Conservation (phyloP, 2,797 vertebrate species). For the Neopelma chrysocephalum region DNA sequence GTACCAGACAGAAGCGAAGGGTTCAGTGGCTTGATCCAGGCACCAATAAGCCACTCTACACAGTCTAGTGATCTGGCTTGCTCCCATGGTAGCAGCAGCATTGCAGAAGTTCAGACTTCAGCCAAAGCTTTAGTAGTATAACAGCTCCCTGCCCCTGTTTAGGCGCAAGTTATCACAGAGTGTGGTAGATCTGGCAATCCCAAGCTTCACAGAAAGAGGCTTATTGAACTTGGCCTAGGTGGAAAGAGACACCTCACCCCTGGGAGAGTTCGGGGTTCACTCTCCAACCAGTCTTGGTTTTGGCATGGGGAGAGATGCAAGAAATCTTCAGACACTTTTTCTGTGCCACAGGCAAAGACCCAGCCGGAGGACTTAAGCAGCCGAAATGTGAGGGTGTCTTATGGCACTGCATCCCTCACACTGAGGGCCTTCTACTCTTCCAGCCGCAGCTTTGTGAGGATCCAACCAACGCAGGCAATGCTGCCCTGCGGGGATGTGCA, state of each 20-base stretch:
- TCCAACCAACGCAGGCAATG: neutral
- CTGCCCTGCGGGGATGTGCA: neutral
- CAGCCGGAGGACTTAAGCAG: accelerated
- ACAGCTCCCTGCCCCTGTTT: neutral
- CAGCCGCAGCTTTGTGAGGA: conserved; percentile 32
- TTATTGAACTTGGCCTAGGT: neutral
- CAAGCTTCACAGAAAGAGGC: neutral
- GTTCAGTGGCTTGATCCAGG: neutral
- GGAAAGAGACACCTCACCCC: neutral
- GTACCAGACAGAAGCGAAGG: neutral
- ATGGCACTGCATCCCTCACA: neutral
- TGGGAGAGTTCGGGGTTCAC: neutral
- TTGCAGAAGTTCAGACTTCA: neutral
- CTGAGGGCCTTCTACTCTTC: conserved; percentile 52
- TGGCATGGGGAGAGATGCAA: neutral
- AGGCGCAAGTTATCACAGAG: neutral
- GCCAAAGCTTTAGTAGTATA: neutral
- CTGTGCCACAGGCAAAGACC: conserved; percentile 21
- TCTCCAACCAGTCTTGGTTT: neutral
- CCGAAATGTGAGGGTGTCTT: neutral
- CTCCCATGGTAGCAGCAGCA: neutral
- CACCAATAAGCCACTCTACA: neutral
- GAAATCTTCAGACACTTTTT: neutral
- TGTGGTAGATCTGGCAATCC: accelerated
- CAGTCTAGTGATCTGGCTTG: neutral